A percentile compares a stretch with the other conserved stretches of the same genome.
These are phyloP conservation scores for Prosapia bicincta DNA, from an alignment of 2,888 invertebrate genomes.

Conservation along the genomic window DNA sequence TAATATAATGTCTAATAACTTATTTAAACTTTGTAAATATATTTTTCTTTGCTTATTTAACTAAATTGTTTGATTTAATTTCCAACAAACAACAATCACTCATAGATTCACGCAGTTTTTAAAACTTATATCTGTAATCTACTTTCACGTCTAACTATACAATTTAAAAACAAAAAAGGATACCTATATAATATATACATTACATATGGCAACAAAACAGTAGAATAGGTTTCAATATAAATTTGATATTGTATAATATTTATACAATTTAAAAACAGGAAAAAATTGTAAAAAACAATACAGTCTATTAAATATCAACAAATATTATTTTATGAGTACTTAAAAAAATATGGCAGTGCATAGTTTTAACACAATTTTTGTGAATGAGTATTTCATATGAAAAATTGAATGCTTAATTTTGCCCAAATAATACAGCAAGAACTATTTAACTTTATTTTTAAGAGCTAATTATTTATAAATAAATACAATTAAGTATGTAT, in stretches of 20 bases:
- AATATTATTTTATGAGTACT: not conserved
- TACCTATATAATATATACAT: not conserved
- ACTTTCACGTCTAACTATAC: not conserved
- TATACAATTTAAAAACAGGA: not conserved
- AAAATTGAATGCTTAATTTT: not conserved
- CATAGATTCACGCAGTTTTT: not conserved
- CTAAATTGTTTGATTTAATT: not conserved
- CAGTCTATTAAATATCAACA: not conserved
- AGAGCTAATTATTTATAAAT: too few species aligned
- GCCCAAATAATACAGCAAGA: not conserved
- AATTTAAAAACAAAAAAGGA: not conserved
- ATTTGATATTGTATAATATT: not conserved
- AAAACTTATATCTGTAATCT: not conserved
- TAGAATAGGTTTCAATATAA: not conserved
- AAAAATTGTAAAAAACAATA: not conserved
- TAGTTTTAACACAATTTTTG: not conserved
- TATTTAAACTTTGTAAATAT: not conserved
- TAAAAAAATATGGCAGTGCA: not conserved
- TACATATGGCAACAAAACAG: not conserved
- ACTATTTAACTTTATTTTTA: not conserved
- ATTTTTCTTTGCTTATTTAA: not conserved
- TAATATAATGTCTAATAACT: not conserved
- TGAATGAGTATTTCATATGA: not conserved
- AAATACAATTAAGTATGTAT: too few species aligned
- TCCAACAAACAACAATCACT: not conserved